phyloP scores from a whole-genome alignment of 1,140 invertebrate genomes.

The Drosophila nigrodunni region DNA sequence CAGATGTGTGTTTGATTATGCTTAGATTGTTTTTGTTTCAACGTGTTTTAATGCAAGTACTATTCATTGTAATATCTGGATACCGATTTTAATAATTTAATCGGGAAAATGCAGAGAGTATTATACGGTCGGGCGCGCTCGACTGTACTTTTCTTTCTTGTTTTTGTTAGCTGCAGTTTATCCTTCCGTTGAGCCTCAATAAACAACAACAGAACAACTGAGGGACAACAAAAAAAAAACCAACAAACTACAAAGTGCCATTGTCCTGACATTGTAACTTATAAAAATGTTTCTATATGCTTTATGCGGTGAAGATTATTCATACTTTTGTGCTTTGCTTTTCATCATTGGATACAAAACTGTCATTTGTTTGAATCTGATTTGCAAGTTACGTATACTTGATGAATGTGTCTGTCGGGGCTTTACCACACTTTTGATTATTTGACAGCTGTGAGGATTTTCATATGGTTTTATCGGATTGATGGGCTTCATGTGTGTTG shows the following conservation, averaged over 20 bases:
- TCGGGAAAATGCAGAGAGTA: too few relatives aligned
- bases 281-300: constrained; percentile 52
- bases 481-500: constrained; percentile 17
- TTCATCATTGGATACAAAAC: constrained; percentile 40
- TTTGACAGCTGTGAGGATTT: constrained; percentile 50
- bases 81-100: too few relatives aligned
- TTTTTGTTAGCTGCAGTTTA: constrained; percentile 42
- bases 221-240: constrained; percentile 1
- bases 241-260: constrained; percentile 22
- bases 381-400: constrained; percentile 15
- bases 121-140: too few relatives aligned
- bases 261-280: constrained; percentile 44
- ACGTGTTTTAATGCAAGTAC: too few relatives aligned
- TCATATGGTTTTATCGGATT: constrained; percentile 34
- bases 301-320: constrained; percentile 37
- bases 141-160: too few relatives aligned
- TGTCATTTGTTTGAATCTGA: constrained; percentile 49
- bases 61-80: too few relatives aligned
- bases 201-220: constrained; percentile 31
- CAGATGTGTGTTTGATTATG: too few relatives aligned
- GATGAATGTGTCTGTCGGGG: constrained; percentile 19
- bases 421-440: constrained; percentile 51
- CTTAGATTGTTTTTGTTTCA: too few relatives aligned
- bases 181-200: constrained; percentile 42
- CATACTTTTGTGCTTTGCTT: constrained; percentile 49